These are phyloP conservation scores for Palythoa grandiflora DNA, from an alignment of 92 coral and sea anemone species.

Conservation along the genomic window DNA sequence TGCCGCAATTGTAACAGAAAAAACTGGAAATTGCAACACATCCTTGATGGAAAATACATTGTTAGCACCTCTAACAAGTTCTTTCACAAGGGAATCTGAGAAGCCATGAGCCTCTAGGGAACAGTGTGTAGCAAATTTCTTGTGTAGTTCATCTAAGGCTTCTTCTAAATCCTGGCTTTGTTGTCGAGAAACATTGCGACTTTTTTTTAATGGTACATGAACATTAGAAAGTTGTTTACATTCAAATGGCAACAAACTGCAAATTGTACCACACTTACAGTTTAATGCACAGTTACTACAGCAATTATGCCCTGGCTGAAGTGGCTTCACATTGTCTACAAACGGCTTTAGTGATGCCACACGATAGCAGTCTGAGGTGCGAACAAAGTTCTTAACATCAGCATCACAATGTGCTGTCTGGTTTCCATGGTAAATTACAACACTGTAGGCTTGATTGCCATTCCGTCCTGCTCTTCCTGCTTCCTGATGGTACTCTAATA, in stretches of 20 bases:
- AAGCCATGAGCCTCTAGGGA: slow-evolving; percentile 60
- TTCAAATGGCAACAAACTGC: slow-evolving; percentile 36
- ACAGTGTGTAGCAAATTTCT: slow-evolving; percentile 45
- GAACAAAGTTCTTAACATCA: slow-evolving; percentile 70
- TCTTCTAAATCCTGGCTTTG: slow-evolving; percentile 41
- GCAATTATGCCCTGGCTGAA: slow-evolving; percentile 54
- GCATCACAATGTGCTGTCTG: slow-evolving; percentile 66
- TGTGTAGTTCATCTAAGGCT: slow-evolving; percentile 57
- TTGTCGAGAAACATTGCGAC: slow-evolving; percentile 32
- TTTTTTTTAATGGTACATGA: slow-evolving; percentile 25
- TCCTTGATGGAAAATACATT: slow-evolving; percentile 54
- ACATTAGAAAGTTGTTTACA: slow-evolving; percentile 34
- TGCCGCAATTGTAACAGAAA: slow-evolving; percentile 54
- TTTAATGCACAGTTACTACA: slow-evolving; percentile 55
- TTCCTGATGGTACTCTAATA: slow-evolving; percentile 63
- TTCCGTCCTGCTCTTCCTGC: slow-evolving; percentile 73
- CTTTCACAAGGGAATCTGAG: slow-evolving; percentile 56
- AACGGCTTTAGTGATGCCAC: slow-evolving; percentile 63
- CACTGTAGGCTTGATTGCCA: slow-evolving; percentile 66
- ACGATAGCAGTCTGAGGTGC: slow-evolving; percentile 55
- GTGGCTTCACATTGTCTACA: slow-evolving; percentile 45
- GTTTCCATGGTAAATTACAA: slow-evolving; percentile 69
- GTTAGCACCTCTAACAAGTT: slow-evolving; percentile 32
- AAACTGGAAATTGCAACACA: slow-evolving; percentile 58
- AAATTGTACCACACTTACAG: slow-evolving; percentile 54